Evolutionary conservation across 2,797 vertebrate genomes (phyloP).

Genomic region (Tapera naevia): DNA sequence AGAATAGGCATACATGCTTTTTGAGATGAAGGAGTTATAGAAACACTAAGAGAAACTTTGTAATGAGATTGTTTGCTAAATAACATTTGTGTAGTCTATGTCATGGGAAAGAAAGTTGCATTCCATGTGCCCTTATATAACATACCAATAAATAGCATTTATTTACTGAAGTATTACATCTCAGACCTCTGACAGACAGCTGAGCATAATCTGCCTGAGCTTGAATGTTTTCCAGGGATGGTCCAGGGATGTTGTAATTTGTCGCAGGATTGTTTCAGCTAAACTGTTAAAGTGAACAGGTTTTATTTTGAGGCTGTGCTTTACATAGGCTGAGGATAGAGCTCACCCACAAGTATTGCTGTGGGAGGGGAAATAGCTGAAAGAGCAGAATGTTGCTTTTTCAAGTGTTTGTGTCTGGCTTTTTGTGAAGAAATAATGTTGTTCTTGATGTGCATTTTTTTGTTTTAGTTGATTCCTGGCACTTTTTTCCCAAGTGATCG

Average conservation of each 20-base stretch:
- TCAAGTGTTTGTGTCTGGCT: not conserved
- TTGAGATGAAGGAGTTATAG: not conserved
- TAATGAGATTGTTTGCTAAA: not conserved
- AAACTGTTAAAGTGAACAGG: not conserved
- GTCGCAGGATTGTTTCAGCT: not conserved
- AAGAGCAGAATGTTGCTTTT: not conserved
- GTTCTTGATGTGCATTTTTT: not conserved
- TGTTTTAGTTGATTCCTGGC: conserved; percentile 76
- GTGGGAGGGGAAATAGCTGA: not conserved
- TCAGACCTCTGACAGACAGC: not conserved
- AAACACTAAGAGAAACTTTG: not conserved
- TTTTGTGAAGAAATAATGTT: not conserved
- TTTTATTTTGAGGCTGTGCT: not conserved
- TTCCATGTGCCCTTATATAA: conserved; percentile 17
- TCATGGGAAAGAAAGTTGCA: conserved; percentile 32
- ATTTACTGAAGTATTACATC: not conserved
- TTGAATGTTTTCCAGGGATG: not conserved
- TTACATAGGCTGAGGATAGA: not conserved
- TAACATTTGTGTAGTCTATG: conserved; percentile 21
- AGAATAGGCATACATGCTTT: not conserved
- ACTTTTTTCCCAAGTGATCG: conserved; percentile 74
- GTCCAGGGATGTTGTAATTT: not conserved
- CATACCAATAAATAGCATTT: conserved; percentile 20
- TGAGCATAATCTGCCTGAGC: not conserved
- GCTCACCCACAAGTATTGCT: not conserved